Evolutionary conservation across 2,888 invertebrate species (phyloP).

Genomic region (Ormyrus thymus): DNA sequence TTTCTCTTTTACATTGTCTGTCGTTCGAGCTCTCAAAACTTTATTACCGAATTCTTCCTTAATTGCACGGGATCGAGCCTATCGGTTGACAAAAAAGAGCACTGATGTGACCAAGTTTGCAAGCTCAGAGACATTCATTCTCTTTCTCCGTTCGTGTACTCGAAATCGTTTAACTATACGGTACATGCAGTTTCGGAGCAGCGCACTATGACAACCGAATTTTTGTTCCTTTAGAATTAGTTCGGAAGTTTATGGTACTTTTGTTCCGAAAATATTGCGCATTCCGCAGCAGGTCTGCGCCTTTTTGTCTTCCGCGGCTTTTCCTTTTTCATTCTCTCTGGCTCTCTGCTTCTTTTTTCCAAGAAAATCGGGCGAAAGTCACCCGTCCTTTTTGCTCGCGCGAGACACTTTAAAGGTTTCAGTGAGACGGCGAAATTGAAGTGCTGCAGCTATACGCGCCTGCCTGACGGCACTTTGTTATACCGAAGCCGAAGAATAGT

Average conservation of each 20-base stretch:
- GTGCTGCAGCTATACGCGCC: conserved; percentile 35
- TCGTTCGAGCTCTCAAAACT: not conserved
- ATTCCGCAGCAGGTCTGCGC: not conserved
- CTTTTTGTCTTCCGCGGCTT: conserved; percentile 7
- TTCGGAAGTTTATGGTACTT: conserved; percentile 18
- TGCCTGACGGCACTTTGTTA: conserved; percentile 41
- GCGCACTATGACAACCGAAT: not conserved
- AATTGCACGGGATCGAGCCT: conserved; percentile 10
- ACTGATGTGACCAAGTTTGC: no score
- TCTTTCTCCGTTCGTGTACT: no score
- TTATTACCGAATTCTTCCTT: conserved; percentile 33
- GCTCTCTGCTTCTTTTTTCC: conserved; percentile 6
- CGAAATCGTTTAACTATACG: no score
- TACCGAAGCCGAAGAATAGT: conserved; percentile 28
- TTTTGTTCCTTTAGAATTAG: not conserved
- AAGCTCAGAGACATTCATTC: no score
- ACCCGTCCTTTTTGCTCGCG: conserved; percentile 46
- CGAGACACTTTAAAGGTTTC: conserved; percentile 62
- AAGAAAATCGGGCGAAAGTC: conserved; percentile 53
- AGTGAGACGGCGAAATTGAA: conserved; percentile 49
- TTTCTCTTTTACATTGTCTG: conserved; percentile 24
- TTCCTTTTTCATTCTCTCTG: not conserved
- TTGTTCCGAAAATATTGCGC: conserved; percentile 24
- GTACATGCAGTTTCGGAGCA: not conserved
- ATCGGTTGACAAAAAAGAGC: not conserved